A percentile compares a stretch with the other conserved stretches of the same genome.
Conservation (phyloP, 2,797 vertebrate species). For the Melanotaenia pygmaea region DNA sequence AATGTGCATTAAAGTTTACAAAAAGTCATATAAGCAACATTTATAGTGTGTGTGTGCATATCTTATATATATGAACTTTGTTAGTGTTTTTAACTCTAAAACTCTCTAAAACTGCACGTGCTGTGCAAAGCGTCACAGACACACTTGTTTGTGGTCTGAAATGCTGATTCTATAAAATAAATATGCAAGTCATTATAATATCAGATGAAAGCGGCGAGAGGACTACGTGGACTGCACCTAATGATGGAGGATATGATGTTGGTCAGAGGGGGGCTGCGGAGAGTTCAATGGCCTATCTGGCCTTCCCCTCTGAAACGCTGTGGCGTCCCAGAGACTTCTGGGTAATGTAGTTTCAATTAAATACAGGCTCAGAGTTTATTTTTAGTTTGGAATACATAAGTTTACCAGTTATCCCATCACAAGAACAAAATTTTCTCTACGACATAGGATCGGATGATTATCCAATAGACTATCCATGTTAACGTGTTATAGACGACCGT, state of each 20-base stretch:
- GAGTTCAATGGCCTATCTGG: constrained; percentile 79
- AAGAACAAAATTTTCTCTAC: accelerated
- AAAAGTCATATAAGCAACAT: neutral
- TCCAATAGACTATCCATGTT: accelerated
- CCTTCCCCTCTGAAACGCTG: constrained; percentile 61
- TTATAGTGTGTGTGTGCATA: neutral
- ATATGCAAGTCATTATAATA: no score
- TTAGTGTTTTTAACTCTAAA: neutral
- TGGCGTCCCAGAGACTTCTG: constrained; percentile 29
- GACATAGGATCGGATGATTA: accelerated
- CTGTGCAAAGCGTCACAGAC: neutral
- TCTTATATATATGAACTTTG: neutral
- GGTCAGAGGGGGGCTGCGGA: constrained; percentile 36
- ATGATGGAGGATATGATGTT: constrained; percentile 29
- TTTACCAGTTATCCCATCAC: accelerated
- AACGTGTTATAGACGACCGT: accelerated
- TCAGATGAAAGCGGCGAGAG: no score
- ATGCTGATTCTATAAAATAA: neutral
- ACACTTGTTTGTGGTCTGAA: neutral
- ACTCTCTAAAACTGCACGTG: neutral
- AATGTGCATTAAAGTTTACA: no score
- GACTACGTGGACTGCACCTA: no score
- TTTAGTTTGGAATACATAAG: accelerated
- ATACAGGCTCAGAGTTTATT: neutral
- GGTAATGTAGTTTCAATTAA: constrained; percentile 75